Evolutionary conservation across 2,113 vertebrate genomes (phyloP).

Genomic region (Collichthys lucidus): DNA sequence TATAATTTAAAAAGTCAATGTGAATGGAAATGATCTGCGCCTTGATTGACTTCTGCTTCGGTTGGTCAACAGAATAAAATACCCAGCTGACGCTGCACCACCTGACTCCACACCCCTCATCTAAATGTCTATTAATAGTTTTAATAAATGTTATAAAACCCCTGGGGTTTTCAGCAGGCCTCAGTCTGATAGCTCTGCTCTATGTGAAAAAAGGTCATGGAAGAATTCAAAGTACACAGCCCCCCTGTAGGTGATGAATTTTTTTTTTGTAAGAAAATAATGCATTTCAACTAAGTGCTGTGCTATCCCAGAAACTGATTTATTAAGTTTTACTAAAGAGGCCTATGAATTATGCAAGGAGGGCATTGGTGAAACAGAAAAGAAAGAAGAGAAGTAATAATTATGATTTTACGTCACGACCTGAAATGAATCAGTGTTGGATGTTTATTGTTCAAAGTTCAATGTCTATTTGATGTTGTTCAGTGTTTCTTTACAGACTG

Average conservation of each 20-base stretch:
- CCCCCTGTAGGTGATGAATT: background rate
- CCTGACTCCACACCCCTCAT: conserved; percentile 40
- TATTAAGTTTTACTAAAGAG: background rate
- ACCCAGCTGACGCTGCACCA: conserved; percentile 39
- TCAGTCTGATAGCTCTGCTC: conserved; percentile 25
- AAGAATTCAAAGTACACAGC: conserved; percentile 3
- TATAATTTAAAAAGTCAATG: conserved; percentile 23
- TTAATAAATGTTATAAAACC: conserved; percentile 57
- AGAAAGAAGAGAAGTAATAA: background rate
- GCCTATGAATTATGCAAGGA: background rate
- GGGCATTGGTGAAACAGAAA: background rate
- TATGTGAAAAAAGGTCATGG: conserved; percentile 23
- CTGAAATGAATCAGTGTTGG: background rate
- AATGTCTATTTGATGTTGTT: background rate
- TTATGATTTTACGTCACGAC: background rate
- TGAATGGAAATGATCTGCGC: conserved; percentile 26
- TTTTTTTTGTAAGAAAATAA: background rate
- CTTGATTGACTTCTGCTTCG: conserved; percentile 35
- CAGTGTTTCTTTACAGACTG: background rate
- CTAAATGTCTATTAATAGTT: conserved; percentile 59
- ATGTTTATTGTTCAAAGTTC: no score
- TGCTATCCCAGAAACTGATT: background rate
- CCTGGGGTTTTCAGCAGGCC: conserved; percentile 29
- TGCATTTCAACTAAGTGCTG: background rate
- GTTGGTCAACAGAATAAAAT: conserved; percentile 52